Evolutionary conservation across 2,888 invertebrate species (phyloP).

Genomic region (Labia minor): DNA sequence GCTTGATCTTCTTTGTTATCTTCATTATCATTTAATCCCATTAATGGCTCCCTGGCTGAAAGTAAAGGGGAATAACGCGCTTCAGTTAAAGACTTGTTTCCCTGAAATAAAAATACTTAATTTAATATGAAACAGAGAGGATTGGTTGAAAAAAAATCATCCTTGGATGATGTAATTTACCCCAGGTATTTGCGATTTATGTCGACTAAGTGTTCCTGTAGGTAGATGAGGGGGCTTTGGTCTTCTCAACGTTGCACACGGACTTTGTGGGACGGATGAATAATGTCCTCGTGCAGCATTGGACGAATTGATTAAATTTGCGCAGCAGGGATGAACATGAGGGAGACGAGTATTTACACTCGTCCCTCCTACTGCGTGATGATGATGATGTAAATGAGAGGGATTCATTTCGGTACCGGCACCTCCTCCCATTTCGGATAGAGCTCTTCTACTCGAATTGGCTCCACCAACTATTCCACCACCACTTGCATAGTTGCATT

Average conservation of each 20-base stretch:
- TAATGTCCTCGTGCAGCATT: background rate
- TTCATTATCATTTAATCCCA: background rate
- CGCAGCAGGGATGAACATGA: background rate
- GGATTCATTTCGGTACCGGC: background rate
- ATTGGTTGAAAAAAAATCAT: no score
- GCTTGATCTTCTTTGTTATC: background rate
- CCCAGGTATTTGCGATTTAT: background rate
- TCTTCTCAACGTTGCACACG: background rate
- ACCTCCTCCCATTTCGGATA: background rate
- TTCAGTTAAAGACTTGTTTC: background rate
- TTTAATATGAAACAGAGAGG: no score
- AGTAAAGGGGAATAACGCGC: background rate
- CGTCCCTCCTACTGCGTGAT: background rate
- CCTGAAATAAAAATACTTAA: background rate
- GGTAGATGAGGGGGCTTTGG: background rate
- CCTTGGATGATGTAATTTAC: no score
- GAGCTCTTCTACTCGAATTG: background rate
- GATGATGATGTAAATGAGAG: background rate
- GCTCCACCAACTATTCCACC: background rate
- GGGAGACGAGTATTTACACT: background rate
- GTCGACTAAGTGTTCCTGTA: background rate
- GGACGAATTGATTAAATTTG: background rate
- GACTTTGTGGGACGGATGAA: conserved; percentile 13
- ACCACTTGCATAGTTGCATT: background rate
- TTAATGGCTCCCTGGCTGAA: background rate